These are phyloP conservation scores for Synergus japonicus DNA, from an alignment of 2,888 invertebrate species.

Conservation along the genomic window DNA sequence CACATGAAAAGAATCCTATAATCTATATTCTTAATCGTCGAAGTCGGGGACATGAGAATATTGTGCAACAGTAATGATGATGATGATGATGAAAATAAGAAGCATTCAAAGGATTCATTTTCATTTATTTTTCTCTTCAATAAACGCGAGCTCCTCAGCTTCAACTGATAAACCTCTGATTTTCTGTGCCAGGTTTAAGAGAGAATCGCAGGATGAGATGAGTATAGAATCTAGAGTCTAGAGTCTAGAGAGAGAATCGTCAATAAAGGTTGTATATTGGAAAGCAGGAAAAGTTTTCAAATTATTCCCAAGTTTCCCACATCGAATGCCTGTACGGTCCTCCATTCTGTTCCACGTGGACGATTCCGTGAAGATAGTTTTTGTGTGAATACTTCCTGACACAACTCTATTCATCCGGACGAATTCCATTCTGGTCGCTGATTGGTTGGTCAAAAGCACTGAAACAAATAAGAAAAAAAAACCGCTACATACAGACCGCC, in stretches of 20 bases:
- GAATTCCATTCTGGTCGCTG: constrained; percentile 51
- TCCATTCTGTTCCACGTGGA: constrained; percentile 59
- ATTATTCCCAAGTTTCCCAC: constrained; percentile 48
- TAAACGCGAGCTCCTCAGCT: neutral
- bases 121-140: neutral
- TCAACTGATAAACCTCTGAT: constrained; percentile 4
- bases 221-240: constrained; percentile 38
- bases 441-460: constrained; percentile 53
- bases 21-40: neutral
- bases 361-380: constrained; percentile 56
- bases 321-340: constrained; percentile 46
- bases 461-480: constrained; percentile 46
- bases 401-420: constrained; percentile 51
- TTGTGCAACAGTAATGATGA: neutral
- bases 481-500: constrained; percentile 56
- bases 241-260: constrained; percentile 41
- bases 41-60: neutral
- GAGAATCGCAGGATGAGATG: constrained; percentile 14
- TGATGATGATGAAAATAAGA: too few relatives aligned
- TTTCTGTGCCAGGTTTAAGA: constrained; percentile 1
- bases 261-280: constrained; percentile 46
- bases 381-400: constrained; percentile 50
- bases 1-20: neutral
- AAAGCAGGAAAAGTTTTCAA: constrained; percentile 46
- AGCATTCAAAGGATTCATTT: neutral